These are phyloP conservation scores for Orchesella flavescens DNA, from an alignment of 2,888 invertebrate genomes.

Conservation along the genomic window DNA sequence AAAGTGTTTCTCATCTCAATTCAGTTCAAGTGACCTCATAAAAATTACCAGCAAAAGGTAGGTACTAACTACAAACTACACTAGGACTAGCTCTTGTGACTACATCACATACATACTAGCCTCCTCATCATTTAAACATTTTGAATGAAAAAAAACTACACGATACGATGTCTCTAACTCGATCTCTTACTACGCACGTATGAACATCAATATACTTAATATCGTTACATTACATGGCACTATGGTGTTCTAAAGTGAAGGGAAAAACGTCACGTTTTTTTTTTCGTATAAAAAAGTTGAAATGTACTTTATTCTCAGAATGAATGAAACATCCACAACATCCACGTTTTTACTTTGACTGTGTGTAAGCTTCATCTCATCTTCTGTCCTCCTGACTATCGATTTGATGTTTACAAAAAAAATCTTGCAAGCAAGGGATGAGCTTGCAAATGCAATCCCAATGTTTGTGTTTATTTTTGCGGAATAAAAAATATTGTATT, in stretches of 20 bases:
- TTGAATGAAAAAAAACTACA: slow-evolving; percentile 4
- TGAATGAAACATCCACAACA: slow-evolving; percentile 28
- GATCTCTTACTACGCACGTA: slow-evolving; percentile 1
- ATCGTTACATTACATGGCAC: no score
- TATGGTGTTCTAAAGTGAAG: slow-evolving; percentile 45
- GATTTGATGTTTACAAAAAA: not conserved
- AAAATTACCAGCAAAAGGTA: not conserved
- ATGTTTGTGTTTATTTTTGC: slow-evolving; percentile 3
- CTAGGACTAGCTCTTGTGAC: not conserved
- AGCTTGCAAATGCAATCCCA: no score
- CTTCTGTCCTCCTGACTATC: not conserved
- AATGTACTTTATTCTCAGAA: not conserved
- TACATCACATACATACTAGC: no score
- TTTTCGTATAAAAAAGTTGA: not conserved
- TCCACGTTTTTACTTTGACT: not conserved
- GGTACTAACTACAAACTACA: slow-evolving; percentile 13
- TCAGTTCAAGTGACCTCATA: slow-evolving; percentile 59
- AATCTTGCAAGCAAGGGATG: not conserved
- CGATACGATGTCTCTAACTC: not conserved
- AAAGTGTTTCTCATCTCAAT: slow-evolving; percentile 27
- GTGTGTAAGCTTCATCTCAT: not conserved
- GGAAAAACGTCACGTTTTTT: slow-evolving; percentile 54
- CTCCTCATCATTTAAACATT: slow-evolving; percentile 13
- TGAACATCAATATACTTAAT: no score
- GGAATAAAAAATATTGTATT: not conserved